Evolutionary conservation across 2,888 invertebrate species (phyloP).

Genomic region (Linyphia triangularis): DNA sequence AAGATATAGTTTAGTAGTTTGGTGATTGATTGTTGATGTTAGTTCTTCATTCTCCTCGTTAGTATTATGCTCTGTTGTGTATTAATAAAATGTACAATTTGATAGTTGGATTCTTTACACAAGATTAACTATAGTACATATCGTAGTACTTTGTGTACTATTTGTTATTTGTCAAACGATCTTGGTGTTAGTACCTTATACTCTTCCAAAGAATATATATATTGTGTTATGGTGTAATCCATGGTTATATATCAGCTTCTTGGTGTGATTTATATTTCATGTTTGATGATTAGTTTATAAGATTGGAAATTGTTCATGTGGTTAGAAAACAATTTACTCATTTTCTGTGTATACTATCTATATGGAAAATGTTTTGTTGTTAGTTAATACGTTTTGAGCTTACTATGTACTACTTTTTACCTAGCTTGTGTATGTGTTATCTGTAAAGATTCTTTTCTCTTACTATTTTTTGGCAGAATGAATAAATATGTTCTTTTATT

Average conservation of each 20-base stretch:
- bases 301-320: not conserved
- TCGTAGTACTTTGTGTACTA: not conserved
- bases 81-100: not conserved
- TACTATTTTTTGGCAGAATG: no score
- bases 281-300: no score
- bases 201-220: not conserved
- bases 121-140: not conserved
- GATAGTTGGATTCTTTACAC: not conserved
- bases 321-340: not conserved
- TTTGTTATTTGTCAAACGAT: not conserved
- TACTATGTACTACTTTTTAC: not conserved
- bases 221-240: not conserved
- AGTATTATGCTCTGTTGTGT: not conserved
- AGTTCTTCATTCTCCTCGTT: not conserved
- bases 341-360: not conserved
- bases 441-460: no score
- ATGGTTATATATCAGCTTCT: not conserved
- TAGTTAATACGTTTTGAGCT: not conserved
- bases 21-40: not conserved
- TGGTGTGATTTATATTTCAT: not conserved
- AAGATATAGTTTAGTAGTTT: no score
- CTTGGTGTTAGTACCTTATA: not conserved
- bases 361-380: not conserved
- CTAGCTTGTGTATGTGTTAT: no score
- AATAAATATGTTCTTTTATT: no score